These are phyloP conservation scores for Pungitius pungitius DNA, from an alignment of 2,113 vertebrate genomes.

Conservation along the genomic window DNA sequence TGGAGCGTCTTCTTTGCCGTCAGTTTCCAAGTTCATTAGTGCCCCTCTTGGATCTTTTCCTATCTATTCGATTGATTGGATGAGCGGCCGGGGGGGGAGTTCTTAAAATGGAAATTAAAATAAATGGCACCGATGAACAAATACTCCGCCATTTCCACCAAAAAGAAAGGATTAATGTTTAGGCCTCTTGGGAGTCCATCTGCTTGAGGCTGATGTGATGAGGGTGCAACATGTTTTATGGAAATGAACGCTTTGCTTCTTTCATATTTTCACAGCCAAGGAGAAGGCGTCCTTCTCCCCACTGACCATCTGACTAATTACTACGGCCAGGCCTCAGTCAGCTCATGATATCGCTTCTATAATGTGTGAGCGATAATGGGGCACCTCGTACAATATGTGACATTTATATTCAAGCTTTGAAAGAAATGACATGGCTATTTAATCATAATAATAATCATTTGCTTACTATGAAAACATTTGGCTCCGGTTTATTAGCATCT, in stretches of 20 bases:
- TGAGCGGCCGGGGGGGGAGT: no score
- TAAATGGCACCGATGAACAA: background rate
- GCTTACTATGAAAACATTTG: background rate
- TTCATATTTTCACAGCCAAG: slow-evolving; percentile 19
- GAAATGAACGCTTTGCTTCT: slow-evolving; percentile 24
- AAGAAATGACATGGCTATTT: background rate
- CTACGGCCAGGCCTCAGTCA: background rate
- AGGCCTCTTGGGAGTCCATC: slow-evolving; percentile 2
- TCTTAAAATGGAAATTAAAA: background rate
- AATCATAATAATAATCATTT: background rate
- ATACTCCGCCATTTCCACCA: background rate
- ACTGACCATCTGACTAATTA: slow-evolving; percentile 27
- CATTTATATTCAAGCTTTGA: background rate
- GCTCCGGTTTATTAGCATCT: background rate
- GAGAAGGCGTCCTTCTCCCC: slow-evolving; percentile 16
- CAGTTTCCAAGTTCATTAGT: slow-evolving; percentile 26
- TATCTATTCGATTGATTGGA: background rate
- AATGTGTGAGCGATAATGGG: background rate
- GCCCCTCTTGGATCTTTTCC: background rate
- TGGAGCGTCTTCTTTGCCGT: background rate
- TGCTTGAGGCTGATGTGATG: slow-evolving; percentile 3
- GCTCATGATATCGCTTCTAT: background rate
- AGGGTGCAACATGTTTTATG: slow-evolving; percentile 42
- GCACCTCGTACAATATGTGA: background rate
- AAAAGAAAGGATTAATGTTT: slow-evolving; percentile 9